phyloP scores from a whole-genome alignment of 2,888 invertebrate genomes.

The Drosophila anceps region DNA sequence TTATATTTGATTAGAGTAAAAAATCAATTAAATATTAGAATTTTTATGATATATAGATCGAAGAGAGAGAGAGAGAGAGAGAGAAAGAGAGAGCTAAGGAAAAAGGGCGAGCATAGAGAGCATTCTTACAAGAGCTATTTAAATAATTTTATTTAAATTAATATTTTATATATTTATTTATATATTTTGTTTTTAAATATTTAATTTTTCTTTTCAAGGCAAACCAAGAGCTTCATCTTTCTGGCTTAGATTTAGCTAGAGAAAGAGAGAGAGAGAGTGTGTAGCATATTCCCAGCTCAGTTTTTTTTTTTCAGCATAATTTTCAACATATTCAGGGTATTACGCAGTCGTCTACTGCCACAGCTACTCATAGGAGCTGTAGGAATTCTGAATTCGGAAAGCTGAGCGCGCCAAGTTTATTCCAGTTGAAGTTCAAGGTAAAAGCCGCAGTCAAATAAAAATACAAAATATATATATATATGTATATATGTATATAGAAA shows the following conservation, averaged over 20 bases:
- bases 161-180: too few species aligned
- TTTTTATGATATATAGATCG: neutral
- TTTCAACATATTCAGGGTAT: slow-evolving; percentile 34
- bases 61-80: neutral
- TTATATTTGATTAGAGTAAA: neutral
- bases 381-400: slow-evolving; percentile 36
- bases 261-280: neutral
- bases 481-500: too few species aligned
- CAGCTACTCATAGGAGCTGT: slow-evolving; percentile 9
- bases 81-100: neutral
- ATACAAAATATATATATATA: slow-evolving; percentile 9
- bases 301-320: neutral
- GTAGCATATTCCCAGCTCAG: neutral
- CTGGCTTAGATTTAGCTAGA: too few species aligned
- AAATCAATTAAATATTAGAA: neutral
- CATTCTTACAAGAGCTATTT: neutral
- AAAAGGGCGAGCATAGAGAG: neutral
- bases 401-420: slow-evolving; percentile 71
- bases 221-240: too few species aligned
- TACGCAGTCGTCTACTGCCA: neutral
- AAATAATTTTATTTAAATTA: too few species aligned
- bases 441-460: slow-evolving; percentile 54
- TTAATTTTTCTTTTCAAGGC: too few species aligned
- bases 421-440: slow-evolving; percentile 79
- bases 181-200: too few species aligned